Evolutionary conservation across 2,797 vertebrate species (phyloP).

Genomic region (Cyprinella venusta): DNA sequence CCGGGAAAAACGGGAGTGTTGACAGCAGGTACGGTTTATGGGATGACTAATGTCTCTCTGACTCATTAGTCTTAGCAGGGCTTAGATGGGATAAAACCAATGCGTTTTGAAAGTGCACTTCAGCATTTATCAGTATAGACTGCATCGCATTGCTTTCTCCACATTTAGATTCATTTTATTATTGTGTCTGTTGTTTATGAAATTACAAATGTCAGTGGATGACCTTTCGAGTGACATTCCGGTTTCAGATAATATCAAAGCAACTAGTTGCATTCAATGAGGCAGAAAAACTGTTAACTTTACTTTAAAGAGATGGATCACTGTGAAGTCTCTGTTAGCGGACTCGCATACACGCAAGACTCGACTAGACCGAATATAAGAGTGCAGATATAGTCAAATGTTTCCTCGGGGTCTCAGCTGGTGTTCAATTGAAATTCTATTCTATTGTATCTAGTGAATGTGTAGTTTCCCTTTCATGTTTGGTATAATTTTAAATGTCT

Average conservation of each 20-base stretch:
- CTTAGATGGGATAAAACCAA: neutral
- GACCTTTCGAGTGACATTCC: conserved; percentile 61
- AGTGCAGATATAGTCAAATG: neutral
- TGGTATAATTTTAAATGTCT: too few relatives aligned
- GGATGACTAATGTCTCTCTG: conserved; percentile 31
- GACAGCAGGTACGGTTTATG: neutral
- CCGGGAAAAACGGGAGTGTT: too few relatives aligned
- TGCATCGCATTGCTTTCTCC: conserved; percentile 15
- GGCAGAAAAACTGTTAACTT: conserved; percentile 2
- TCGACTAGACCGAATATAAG: neutral
- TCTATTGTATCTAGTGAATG: neutral
- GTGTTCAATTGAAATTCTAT: neutral
- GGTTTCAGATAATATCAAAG: conserved; percentile 55
- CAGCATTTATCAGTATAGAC: conserved; percentile 42
- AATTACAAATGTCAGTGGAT: conserved; percentile 60
- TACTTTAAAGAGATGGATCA: neutral
- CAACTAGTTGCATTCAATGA: conserved; percentile 36
- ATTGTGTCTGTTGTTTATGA: conserved; percentile 53
- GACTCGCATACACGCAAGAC: neutral
- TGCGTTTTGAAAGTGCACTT: conserved; percentile 25
- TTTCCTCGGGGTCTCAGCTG: conserved; percentile 19
- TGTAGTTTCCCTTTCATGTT: too few relatives aligned
- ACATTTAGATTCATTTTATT: conserved; percentile 56
- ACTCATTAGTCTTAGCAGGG: conserved; percentile 15
- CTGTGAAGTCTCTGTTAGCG: neutral